Evolutionary conservation across 2,113 vertebrate species (phyloP).

Genomic region (Crotophaga sulcirostris): DNA sequence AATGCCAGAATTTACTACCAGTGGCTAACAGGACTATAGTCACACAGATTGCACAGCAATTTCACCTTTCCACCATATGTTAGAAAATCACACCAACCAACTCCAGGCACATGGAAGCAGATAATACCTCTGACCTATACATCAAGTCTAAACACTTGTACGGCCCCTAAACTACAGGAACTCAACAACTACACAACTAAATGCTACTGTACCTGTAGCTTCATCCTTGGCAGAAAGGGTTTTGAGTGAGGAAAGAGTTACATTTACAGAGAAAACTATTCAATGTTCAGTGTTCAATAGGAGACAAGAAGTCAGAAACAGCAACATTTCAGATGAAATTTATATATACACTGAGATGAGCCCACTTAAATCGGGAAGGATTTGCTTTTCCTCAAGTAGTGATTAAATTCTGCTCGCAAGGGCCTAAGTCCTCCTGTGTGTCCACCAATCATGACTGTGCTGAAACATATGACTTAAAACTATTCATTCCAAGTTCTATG

Average conservation of each 20-base stretch:
- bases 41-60: background rate
- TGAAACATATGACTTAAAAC: background rate
- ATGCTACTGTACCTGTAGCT: conserved; percentile 46
- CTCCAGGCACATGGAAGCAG: background rate
- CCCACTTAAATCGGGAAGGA: background rate
- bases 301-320: background rate
- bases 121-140: background rate
- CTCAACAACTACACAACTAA: background rate
- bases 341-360: background rate
- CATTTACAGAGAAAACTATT: background rate
- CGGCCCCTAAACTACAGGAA: background rate
- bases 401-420: background rate
- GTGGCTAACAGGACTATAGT: background rate
- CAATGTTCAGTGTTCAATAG: background rate
- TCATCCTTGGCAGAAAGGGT: background rate
- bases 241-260: background rate
- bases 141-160: background rate
- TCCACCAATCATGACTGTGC: background rate
- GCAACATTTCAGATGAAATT: background rate
- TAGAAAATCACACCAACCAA: background rate
- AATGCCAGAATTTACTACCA: background rate
- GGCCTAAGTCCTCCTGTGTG: background rate
- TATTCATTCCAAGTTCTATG: background rate
- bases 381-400: background rate
- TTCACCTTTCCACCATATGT: background rate